Evolutionary conservation across 2,888 invertebrate species (phyloP).

Genomic region (Bombylius major): DNA sequence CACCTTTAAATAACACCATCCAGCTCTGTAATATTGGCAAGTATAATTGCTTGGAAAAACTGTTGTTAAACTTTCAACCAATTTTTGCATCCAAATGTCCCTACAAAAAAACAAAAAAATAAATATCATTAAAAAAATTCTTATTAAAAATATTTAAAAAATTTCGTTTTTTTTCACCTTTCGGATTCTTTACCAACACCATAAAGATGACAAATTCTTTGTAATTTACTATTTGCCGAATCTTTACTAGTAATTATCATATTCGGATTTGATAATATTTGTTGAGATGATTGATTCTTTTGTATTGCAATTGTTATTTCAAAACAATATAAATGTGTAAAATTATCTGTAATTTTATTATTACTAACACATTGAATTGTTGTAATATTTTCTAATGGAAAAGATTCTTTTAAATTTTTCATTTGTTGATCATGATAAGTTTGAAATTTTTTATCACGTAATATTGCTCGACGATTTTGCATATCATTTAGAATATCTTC

Average conservation of each 20-base stretch:
- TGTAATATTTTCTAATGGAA: conserved; percentile 47
- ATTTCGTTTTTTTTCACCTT: conserved; percentile 17
- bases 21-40: conserved; percentile 58
- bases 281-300: conserved; percentile 21
- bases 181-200: conserved; percentile 37
- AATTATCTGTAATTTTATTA: conserved; percentile 36
- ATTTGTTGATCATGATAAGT: conserved; percentile 63
- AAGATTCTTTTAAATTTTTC: conserved; percentile 53
- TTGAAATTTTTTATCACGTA: conserved; percentile 57
- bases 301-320: conserved; percentile 32
- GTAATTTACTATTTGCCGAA: conserved; percentile 31
- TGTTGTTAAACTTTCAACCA: conserved; percentile 58
- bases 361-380: conserved; percentile 36
- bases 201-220: conserved; percentile 31
- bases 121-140: too few relatives aligned
- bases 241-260: conserved; percentile 28
- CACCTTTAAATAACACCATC: conserved; percentile 71
- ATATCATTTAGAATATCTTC: conserved; percentile 65
- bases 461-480: conserved; percentile 56
- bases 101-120: conserved; percentile 27
- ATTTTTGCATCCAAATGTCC: conserved; percentile 63
- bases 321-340: conserved; percentile 35
- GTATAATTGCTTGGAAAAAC: conserved; percentile 55
- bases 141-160: not conserved
- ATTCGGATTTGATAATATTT: conserved; percentile 26